These are phyloP conservation scores for Chaetophractus vellerosus DNA, from an alignment of 2,797 vertebrate species.

Conservation along the genomic window DNA sequence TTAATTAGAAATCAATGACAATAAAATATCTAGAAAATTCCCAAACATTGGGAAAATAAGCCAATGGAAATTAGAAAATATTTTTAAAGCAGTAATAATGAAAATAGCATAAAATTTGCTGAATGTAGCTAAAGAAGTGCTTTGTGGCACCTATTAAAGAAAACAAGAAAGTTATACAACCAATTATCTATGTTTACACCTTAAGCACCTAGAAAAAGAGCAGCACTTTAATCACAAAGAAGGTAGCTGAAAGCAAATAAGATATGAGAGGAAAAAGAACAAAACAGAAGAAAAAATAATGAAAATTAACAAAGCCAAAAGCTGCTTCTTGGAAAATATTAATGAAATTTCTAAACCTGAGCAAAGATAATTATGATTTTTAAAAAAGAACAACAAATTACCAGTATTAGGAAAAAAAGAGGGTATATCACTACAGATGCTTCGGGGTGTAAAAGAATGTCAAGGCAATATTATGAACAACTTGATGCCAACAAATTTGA, in stretches of 20 bases:
- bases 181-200: no score
- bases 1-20: no score
- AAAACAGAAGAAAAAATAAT: not conserved
- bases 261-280: not conserved
- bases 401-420: not conserved
- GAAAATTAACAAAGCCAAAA: no score
- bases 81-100: not conserved
- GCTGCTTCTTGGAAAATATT: no score
- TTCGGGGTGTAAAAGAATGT: not conserved
- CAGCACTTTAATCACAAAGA: not conserved
- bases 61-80: not conserved
- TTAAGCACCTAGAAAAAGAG: no score
- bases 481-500: no score
- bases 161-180: not conserved
- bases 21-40: no score
- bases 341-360: not conserved
- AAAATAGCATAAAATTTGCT: not conserved
- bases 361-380: not conserved
- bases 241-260: not conserved
- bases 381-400: not conserved
- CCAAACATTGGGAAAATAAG: no score
- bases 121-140: not conserved
- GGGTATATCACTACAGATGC: not conserved
- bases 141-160: not conserved
- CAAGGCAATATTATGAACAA: not conserved